phyloP scores from a whole-genome alignment of 2,888 invertebrate species.

The Coenonympha glycerion region DNA sequence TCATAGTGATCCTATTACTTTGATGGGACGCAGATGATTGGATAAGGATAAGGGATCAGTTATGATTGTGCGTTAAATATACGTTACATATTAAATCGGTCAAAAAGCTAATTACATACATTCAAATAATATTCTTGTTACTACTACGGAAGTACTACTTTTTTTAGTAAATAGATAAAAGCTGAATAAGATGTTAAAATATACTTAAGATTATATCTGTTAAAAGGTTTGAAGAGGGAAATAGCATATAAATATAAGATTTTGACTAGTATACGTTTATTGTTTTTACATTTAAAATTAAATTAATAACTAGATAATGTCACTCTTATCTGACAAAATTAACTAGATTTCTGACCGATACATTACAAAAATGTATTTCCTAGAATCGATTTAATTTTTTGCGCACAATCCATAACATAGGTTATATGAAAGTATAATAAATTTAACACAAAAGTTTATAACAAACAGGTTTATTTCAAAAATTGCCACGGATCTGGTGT shows the following conservation, averaged over 20 bases:
- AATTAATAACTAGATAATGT: slow-evolving; percentile 75
- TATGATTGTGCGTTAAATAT: slow-evolving; percentile 59
- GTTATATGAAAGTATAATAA: slow-evolving; percentile 48
- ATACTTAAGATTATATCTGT: slow-evolving; percentile 11
- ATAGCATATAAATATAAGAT: slow-evolving; percentile 46
- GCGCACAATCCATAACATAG: slow-evolving; percentile 68
- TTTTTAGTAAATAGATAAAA: slow-evolving; percentile 33
- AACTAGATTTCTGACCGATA: slow-evolving; percentile 71
- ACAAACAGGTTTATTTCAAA: slow-evolving; percentile 76
- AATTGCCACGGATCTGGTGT: slow-evolving; percentile 75
- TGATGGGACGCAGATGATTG: slow-evolving; percentile 4
- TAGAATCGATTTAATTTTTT: slow-evolving; percentile 10
- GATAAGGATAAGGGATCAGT: slow-evolving; percentile 31
- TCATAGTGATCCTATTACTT: neutral
- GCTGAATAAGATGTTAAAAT: slow-evolving; percentile 32
- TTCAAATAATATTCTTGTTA: slow-evolving; percentile 54
- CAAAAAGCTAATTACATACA: slow-evolving; percentile 67
- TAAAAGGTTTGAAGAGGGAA: slow-evolving; percentile 47
- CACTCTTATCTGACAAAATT: slow-evolving; percentile 61
- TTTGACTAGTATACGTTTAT: slow-evolving; percentile 71
- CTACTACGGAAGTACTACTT: slow-evolving; percentile 38
- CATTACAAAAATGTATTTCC: slow-evolving; percentile 13
- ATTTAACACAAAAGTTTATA: slow-evolving; percentile 66
- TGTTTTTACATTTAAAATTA: slow-evolving; percentile 56
- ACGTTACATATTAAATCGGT: slow-evolving; percentile 66